Percentiles rank a stretch among this genome's conserved stretches.
Evolutionary conservation across 2,797 vertebrate genomes (phyloP).

Genomic region (Ataeniobius toweri): DNA sequence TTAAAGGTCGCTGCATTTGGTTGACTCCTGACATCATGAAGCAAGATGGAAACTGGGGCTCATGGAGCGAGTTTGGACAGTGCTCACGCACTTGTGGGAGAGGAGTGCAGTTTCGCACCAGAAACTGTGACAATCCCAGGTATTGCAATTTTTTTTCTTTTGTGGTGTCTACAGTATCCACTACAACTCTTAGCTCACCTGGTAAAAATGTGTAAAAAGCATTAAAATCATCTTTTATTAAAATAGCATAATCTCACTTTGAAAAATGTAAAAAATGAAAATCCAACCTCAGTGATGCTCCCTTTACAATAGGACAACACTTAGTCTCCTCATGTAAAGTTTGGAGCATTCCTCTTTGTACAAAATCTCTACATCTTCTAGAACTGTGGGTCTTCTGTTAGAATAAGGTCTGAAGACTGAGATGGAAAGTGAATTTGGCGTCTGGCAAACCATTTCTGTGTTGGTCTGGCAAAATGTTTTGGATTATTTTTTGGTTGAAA

Average conservation of each 20-base stretch:
- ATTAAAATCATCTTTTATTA: not conserved
- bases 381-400: too few relatives aligned
- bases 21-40: slow-evolving; percentile 95
- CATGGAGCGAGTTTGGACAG: slow-evolving; percentile 94
- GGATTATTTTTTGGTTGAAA: too few relatives aligned
- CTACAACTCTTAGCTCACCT: not conserved
- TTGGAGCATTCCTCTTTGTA: too few relatives aligned
- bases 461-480: too few relatives aligned
- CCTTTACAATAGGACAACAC: too few relatives aligned
- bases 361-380: too few relatives aligned
- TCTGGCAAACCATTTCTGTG: too few relatives aligned
- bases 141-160: slow-evolving; percentile 64
- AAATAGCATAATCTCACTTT: not conserved
- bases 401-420: too few relatives aligned
- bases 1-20: slow-evolving; percentile 97
- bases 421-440: too few relatives aligned
- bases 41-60: slow-evolving; percentile 94
- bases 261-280: not conserved
- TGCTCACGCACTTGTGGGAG: slow-evolving; percentile 92
- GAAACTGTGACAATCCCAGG: slow-evolving; percentile 93
- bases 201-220: not conserved
- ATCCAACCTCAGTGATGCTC: too few relatives aligned
- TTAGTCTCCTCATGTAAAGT: too few relatives aligned
- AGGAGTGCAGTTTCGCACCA: slow-evolving; percentile 91
- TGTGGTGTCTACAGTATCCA: not conserved